Evolutionary conservation across 2,113 vertebrate species (phyloP), one percentile per base, ranked within the genome.

Genomic region (Aegithalos caudatus): DNA sequence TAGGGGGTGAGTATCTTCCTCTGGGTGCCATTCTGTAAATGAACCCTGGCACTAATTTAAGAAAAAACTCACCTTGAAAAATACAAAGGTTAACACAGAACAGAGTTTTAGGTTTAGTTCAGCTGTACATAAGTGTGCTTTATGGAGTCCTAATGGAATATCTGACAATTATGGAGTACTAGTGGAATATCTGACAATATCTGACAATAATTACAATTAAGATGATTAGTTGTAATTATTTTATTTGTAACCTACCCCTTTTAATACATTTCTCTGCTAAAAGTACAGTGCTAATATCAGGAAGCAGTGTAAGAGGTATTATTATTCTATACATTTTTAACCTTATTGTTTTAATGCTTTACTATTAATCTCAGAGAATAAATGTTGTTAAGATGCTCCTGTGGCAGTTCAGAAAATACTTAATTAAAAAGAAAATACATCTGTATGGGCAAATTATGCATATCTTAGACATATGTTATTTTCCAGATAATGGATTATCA

Each of bases 51-150:
- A n/a, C 22, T 45, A 16, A 25, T 70, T 37, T 33, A 78, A 47
- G 77, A 83, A 90, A 91, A 94, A 86, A 37, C 17, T 96, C 71
- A 95, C 87, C 87, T 97, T 97, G 94, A 96, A 95, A 95, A 97
- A 92, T 80, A 85, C 48, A 50, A 95, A 95, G 79, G 85, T 92
- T 97, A 90, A 89, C 12, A 14, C 35, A 67, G 42, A 95, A 92
- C 78, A 74, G 71, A 42, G 16, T 86, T 80, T 81, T 78, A 64
- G 65, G 15, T 81, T 97, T 87, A n/a, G 45, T 97, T 92, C 74
- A 69, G 22, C 47, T 97, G 74, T 88, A 84, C 16, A 7, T 94
- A 97, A 94, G 21, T 90, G 73, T 95, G 83, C 81, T 96, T 97
- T 94, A 37, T 53, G 48, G 88, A 88, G n/a, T 87, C 86, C 22